Base-by-base conservation (phyloP, 2,797 vertebrate species). In the Scarus forsteni region DNA sequence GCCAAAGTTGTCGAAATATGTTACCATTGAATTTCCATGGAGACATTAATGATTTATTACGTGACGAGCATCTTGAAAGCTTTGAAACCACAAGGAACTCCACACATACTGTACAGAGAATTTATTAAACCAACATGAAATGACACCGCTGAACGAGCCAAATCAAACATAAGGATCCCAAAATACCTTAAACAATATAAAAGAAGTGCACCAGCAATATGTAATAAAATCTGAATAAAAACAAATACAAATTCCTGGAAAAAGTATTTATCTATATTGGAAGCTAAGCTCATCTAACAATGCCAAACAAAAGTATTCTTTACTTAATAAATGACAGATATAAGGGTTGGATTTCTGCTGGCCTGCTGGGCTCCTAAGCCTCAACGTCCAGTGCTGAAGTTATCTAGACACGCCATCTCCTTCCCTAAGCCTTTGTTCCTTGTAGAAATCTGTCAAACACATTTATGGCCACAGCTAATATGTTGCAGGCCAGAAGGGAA, bases 381-480 rank as follows among this genome's bases (percentile, higher is more conserved):
- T 75, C 65, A 67, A 82, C 57, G 54, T 81, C 73, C 76, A 53
- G 64, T 57, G 72, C 43, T 74, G 74, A 71, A 51, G 53, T 81
- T 81, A 80, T 84, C 83, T 77, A 72, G 70, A 79, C 82, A 85
- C 11, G 36, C 48, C 55, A 76, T 64, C 70, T 69, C 53, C 42
- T 55, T 69, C 49, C 16, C 62, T 6, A 11, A 1, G 18, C 57
- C 78, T 92, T 89, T 91, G 85, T 92, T 88, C 75, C 46, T 16
- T 5, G 59, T 36, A 51, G 70, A 86, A 90, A 87, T 88, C 89
- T 88, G 87, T 88, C 87, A 79, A 79, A 86, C 87, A 89, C 89
- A 84, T 92, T 92, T 87, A 87, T 14, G 71, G 72, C 80, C 59
- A 48, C n/a, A 74, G 77, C 66, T 84, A 84, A 89, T 78, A 71